Evolutionary conservation across 2,888 invertebrate species (phyloP).

Genomic region (Eupithecia abbreviata): DNA sequence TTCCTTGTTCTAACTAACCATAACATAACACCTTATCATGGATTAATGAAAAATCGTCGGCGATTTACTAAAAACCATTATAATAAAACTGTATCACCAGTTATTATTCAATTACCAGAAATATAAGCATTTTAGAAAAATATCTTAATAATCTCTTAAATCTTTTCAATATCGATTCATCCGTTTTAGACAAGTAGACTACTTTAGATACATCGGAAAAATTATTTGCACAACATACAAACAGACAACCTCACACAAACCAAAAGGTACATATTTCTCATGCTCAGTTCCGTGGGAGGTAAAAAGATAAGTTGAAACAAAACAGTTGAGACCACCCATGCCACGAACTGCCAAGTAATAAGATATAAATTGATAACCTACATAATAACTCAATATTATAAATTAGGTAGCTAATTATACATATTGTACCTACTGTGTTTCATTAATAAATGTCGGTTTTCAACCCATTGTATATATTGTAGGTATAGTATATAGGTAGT

Average conservation of each 20-base stretch:
- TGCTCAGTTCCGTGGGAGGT: background rate
- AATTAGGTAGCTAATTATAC: background rate
- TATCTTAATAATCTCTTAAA: too few species aligned
- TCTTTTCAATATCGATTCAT: too few species aligned
- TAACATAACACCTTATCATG: too few species aligned
- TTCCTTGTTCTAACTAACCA: too few species aligned
- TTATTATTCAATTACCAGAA: too few species aligned
- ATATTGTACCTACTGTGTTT: background rate
- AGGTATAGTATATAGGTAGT: too few species aligned
- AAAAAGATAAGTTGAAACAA: background rate
- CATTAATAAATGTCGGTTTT: background rate
- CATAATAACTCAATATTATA: background rate
- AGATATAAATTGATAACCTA: background rate
- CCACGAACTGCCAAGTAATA: background rate
- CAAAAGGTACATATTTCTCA: background rate
- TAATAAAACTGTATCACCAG: too few species aligned
- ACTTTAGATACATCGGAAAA: background rate
- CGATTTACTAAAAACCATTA: too few species aligned
- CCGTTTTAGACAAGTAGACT: background rate
- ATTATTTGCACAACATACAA: background rate
- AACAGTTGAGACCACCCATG: conserved; percentile 4
- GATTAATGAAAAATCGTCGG: too few species aligned
- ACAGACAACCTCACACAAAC: background rate
- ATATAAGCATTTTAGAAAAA: too few species aligned
- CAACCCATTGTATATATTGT: background rate